phyloP scores from a whole-genome alignment of 2,888 invertebrate genomes.

The Tolmerus cingulatus region DNA sequence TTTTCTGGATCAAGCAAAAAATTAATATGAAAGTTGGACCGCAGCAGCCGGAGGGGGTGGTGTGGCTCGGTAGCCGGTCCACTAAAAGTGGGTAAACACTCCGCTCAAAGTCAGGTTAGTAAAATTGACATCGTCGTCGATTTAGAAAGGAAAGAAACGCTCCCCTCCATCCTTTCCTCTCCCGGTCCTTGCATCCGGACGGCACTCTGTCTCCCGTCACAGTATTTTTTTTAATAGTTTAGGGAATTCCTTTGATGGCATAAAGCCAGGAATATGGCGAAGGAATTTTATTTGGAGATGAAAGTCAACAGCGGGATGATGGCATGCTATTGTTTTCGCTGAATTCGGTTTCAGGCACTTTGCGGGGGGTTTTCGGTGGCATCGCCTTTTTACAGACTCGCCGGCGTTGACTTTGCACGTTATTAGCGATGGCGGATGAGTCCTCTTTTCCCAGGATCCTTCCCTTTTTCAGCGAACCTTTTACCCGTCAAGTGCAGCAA shows the following conservation, averaged over 20 bases:
- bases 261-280: background rate
- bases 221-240: background rate
- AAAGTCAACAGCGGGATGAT: conserved; percentile 13
- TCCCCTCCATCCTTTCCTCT: too few relatives aligned
- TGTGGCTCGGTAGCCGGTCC: background rate
- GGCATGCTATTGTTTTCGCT: conserved; percentile 10
- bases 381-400: background rate
- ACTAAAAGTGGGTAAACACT: conserved; percentile 27
- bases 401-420: background rate
- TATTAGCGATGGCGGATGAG: background rate
- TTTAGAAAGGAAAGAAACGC: background rate
- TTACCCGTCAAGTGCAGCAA: background rate
- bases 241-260: conserved; percentile 2
- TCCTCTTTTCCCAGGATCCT: background rate
- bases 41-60: background rate
- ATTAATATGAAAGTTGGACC: conserved; percentile 17
- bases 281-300: conserved; percentile 3
- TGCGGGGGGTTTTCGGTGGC: background rate
- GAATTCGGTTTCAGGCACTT: background rate
- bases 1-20: background rate
- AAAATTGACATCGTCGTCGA: conserved; percentile 16
- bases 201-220: background rate
- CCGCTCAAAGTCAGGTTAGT: background rate
- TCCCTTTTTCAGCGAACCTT: background rate
- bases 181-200: background rate